Percentiles rank a stretch among this genome's conserved stretches.
Evolutionary conservation across 2,888 invertebrate genomes (phyloP).

Genomic region (Epistrophe eligans): DNA sequence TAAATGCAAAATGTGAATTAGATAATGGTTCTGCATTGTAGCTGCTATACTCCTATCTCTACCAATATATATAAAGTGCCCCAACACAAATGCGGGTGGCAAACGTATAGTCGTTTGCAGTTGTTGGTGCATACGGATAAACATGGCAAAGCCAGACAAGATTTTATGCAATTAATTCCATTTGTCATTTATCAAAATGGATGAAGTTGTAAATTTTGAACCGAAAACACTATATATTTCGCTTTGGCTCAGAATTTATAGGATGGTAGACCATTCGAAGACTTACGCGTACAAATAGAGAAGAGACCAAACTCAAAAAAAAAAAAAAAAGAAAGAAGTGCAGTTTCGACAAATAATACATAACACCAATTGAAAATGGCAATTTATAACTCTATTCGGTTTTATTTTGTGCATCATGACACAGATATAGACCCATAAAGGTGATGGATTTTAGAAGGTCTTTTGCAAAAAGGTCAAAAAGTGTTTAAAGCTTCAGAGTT

Average conservation of each 20-base stretch:
- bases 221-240: constrained; percentile 5
- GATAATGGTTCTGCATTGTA: no score
- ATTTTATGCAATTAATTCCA: constrained; percentile 34
- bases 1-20: no score
- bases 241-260: not conserved
- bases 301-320: no score
- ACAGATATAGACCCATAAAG: not conserved
- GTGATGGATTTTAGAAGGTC: constrained; percentile 7
- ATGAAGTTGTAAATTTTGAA: constrained; percentile 31
- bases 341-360: constrained; percentile 2
- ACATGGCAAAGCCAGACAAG: not conserved
- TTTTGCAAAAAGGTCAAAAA: not conserved
- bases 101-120: no score
- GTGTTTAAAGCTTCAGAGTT: no score
- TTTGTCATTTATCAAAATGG: constrained; percentile 30
- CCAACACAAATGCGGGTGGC: not conserved
- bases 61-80: no score
- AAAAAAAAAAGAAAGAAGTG: not conserved
- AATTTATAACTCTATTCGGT: constrained; percentile 18
- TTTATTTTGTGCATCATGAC: constrained; percentile 12
- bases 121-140: no score
- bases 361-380: constrained; percentile 7
- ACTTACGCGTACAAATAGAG: not conserved
- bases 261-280: not conserved
- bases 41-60: no score